phyloP scores from a whole-genome alignment of 2,797 vertebrate genomes.

The Platalea minor region DNA sequence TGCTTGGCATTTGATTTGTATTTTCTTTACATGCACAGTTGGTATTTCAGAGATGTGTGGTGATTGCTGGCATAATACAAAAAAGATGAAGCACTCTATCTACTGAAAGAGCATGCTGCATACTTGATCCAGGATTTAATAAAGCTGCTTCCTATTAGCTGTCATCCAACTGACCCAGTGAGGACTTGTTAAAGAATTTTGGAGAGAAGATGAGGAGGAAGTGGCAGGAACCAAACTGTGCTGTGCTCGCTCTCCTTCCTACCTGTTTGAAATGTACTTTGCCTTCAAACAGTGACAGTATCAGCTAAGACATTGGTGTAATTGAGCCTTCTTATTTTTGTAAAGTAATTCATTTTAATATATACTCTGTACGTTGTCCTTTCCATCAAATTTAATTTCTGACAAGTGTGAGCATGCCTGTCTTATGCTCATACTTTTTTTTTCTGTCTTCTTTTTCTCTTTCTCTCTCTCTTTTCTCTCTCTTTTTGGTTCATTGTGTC shows the following conservation, averaged over 20 bases:
- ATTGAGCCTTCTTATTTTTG: conserved; percentile 3
- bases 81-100: background rate
- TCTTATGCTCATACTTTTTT: conserved; percentile 34
- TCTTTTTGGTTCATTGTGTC: conserved; percentile 8
- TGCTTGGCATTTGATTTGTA: background rate
- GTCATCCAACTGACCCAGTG: background rate
- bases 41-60: background rate
- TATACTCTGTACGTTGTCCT: conserved; percentile 25
- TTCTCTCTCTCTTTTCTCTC: background rate
- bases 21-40: background rate
- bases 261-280: background rate
- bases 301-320: conserved; percentile 35
- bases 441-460: background rate
- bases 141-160: conserved; percentile 2
- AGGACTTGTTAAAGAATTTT: background rate
- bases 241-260: background rate
- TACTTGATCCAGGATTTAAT: background rate
- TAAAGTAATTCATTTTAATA: conserved; percentile 35
- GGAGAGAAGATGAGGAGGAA: background rate
- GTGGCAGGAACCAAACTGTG: background rate
- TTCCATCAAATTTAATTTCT: conserved; percentile 43
- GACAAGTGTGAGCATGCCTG: conserved; percentile 40
- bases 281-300: conserved; percentile 1
- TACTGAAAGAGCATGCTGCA: background rate
- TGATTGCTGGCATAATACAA: background rate